Conservation (phyloP, 53 echinoderm and acorn worm species). For the Paracentrotus lividus region DNA sequence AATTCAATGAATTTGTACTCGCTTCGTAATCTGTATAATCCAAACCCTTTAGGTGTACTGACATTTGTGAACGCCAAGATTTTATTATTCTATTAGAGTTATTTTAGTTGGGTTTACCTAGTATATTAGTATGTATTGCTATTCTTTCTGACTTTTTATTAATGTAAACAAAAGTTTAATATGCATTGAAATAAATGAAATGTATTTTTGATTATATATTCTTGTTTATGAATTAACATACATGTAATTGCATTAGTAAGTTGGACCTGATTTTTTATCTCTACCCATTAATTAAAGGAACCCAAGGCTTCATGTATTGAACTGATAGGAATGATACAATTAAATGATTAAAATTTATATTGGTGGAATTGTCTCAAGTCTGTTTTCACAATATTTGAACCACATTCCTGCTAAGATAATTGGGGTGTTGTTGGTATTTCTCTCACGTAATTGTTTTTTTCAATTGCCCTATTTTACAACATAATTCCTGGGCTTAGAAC, state of each 20-base stretch:
- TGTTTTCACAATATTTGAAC: neutral
- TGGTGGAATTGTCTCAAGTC: too few relatives aligned
- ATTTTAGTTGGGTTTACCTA: neutral
- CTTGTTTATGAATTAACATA: too few relatives aligned
- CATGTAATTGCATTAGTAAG: neutral
- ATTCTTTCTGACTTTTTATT: neutral
- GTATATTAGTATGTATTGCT: neutral
- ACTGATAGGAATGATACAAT: too few relatives aligned
- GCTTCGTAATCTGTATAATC: neutral
- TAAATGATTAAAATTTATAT: too few relatives aligned
- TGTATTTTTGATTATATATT: too few relatives aligned
- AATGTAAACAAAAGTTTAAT: too few relatives aligned
- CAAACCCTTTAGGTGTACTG: neutral
- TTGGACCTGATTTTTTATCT: neutral
- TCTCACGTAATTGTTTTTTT: neutral
- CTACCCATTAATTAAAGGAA: too few relatives aligned
- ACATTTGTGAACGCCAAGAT: neutral
- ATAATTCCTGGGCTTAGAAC: neutral
- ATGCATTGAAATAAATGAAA: too few relatives aligned
- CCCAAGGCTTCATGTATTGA: too few relatives aligned
- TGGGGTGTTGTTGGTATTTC: neutral
- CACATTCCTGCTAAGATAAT: neutral
- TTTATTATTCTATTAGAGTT: neutral
- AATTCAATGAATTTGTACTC: neutral
- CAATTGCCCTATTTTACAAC: neutral